These are phyloP conservation scores for Hybos culiciformis DNA, from an alignment of 2,888 invertebrate species.

Conservation along the genomic window DNA sequence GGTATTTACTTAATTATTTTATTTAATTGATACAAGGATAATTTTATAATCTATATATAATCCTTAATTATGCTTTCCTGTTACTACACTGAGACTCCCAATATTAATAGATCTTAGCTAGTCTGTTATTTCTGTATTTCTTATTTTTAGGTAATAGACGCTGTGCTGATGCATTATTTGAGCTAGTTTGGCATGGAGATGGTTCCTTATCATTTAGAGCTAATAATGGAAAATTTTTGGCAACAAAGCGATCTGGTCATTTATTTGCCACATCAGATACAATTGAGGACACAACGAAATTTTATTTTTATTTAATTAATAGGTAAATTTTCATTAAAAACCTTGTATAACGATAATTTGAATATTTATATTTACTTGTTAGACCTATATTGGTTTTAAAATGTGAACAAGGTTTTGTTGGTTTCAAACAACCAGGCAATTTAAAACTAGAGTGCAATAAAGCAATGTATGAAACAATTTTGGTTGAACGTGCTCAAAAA, in stretches of 20 bases:
- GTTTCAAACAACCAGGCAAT: conserved; percentile 65
- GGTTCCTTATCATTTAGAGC: conserved; percentile 86
- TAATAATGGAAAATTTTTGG: conserved; percentile 86
- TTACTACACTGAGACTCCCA: no score
- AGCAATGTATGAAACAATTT: conserved; percentile 84
- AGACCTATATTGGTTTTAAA: conserved; percentile 87
- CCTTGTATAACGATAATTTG: background rate
- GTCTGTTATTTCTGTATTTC: no score
- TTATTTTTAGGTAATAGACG: no score
- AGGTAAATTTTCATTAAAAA: conserved; percentile 38
- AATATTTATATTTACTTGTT: conserved; percentile 11
- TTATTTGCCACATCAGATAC: conserved; percentile 75
- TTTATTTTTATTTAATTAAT: conserved; percentile 88
- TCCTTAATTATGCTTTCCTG: no score
- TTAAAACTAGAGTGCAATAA: conserved; percentile 89
- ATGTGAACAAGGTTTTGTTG: conserved; percentile 92
- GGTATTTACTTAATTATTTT: no score
- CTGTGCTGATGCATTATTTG: conserved; percentile 85
- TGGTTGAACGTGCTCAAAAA: conserved; percentile 77
- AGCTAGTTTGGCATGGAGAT: conserved; percentile 82
- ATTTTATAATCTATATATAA: no score
- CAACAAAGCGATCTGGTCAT: conserved; percentile 88
- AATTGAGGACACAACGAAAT: conserved; percentile 79
- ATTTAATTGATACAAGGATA: no score
- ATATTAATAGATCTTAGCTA: no score